Base-by-base conservation (phyloP, 1,140 invertebrate genomes). In the Sogatella furcifera region DNA sequence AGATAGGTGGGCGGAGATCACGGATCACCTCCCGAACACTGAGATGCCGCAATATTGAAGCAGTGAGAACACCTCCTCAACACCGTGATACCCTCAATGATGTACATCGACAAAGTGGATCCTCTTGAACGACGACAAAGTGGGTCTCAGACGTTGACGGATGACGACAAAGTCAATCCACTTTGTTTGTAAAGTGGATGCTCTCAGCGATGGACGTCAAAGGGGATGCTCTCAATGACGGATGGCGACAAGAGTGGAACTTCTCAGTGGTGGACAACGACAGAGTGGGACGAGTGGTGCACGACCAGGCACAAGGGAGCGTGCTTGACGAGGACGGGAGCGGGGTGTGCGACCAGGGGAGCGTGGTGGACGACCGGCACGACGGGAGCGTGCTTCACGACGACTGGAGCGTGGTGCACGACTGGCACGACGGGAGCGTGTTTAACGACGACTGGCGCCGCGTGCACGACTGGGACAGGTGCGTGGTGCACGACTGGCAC, bases 311-410 rank as follows among this genome's bases (percentile, higher is more conserved):
- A 65, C 60, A n/a, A 78, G 70, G 77, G 71, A 28, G 76, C 69
- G 55, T 72, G 61, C 66, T 67, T 70, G 55, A 73, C 64, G 13
- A 73, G 38, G 66, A 63, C 59, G 19, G 70, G 64, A 43, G 49
- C 59, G 17, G 49, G n/a, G 49, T 54, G 70, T n/a, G 69, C 71
- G 19, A 78, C 70, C 13, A 71, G 66, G 62, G 75, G 76, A 59
- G 74, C 75, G 5, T 77, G 74, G 44, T 77, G 70, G 24, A 75
- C 74, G 5, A 76, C 69, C 60, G 71, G 72, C 10, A 68, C 64
- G n/a, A 60, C 43, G 13, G 15, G 52, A 49, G 46, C 46, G 46
- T 49, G 46, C 21, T 49, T 49, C 11, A 49, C 46, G 44, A 34
- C 42, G 24, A 44, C 54, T 34, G 28, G 60, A 2, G 44, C 57